A percentile compares a stretch with the other conserved stretches of the same genome.
Conservation (phyloP, 2,113 vertebrate genomes). For the Gallinago paraguaiae region DNA sequence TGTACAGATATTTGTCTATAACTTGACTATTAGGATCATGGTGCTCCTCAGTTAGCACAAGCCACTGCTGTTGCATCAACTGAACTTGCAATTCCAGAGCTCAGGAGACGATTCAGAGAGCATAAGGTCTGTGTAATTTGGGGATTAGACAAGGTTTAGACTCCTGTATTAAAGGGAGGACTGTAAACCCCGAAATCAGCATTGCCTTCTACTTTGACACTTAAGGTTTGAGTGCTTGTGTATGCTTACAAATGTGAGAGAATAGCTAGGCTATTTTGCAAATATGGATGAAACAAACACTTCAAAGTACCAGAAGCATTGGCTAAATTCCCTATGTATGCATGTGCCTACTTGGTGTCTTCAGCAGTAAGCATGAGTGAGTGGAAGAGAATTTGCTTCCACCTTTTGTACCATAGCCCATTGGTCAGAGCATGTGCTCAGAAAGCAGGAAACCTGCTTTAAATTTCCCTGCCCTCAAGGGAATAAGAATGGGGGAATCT, state of each 20-base stretch:
- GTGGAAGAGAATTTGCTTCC: background rate
- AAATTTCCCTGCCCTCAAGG: background rate
- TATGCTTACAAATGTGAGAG: accelerated
- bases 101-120: background rate
- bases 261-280: background rate
- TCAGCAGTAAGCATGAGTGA: background rate
- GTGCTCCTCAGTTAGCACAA: background rate
- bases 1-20: background rate
- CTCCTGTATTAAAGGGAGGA: background rate
- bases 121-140: background rate
- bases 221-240: background rate
- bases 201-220: background rate
- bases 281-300: background rate
- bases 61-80: background rate
- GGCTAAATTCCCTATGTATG: background rate
- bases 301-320: background rate
- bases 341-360: background rate
- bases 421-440: background rate
- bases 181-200: background rate
- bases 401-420: background rate
- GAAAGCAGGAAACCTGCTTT: background rate
- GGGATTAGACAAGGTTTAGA: background rate
- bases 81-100: background rate
- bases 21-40: background rate
- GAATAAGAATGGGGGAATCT: background rate